phyloP scores from a whole-genome alignment of 2,888 invertebrate species.

The Rhopalosiphum nymphaeae region DNA sequence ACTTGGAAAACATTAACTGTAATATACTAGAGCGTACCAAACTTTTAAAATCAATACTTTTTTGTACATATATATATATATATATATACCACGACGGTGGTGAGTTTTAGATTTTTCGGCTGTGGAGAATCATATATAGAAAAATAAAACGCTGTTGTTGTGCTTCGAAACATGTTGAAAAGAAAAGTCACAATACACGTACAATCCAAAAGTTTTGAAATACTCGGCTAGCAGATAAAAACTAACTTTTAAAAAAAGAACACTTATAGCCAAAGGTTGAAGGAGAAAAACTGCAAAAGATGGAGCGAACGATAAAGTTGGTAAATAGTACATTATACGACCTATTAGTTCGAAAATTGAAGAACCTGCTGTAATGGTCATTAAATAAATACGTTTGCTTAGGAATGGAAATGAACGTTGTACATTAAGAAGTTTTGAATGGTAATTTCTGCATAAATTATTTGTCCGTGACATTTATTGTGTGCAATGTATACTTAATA shows the following conservation, averaged over 20 bases:
- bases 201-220: slow-evolving; percentile 41
- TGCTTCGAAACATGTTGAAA: neutral
- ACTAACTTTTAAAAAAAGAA: neutral
- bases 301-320: neutral
- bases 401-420: neutral
- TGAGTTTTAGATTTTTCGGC: neutral
- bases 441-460: slow-evolving; percentile 7
- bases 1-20: neutral
- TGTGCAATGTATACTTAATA: neutral
- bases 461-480: neutral
- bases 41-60: neutral
- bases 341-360: slow-evolving; percentile 1
- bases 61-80: neutral
- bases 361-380: neutral
- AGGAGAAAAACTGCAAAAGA: neutral
- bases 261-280: neutral
- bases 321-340: neutral
- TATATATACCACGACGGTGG: neutral
- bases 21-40: neutral
- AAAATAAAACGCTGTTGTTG: neutral
- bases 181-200: neutral
- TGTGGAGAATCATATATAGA: neutral
- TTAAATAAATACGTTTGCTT: slow-evolving; percentile 7
- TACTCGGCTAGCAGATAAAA: neutral
- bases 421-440: neutral